Percentiles rank a stretch among this genome's conserved stretches.
These are phyloP conservation scores for Leptoclinus maculatus DNA, from an alignment of 2,797 vertebrate genomes.

Conservation along the genomic window DNA sequence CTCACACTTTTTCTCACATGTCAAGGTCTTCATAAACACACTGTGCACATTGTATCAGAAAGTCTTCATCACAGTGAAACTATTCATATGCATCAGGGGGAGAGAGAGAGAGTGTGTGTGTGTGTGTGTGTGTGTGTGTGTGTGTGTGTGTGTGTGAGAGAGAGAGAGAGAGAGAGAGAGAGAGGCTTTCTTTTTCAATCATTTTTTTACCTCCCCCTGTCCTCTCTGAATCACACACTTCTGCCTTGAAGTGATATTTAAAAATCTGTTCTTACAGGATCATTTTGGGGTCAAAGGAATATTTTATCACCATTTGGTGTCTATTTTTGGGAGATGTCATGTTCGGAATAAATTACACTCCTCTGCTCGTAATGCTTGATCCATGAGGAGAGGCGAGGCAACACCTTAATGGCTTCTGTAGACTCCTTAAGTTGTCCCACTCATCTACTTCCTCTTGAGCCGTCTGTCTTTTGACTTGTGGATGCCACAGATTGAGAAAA, in stretches of 20 bases:
- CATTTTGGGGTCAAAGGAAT: constrained; percentile 24
- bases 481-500: background rate
- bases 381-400: constrained; percentile 1
- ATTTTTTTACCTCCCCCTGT: constrained; percentile 8
- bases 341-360: constrained; percentile 7
- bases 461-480: background rate
- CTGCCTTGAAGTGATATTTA: constrained; percentile 47
- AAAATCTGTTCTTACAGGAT: constrained; percentile 40
- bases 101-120: background rate
- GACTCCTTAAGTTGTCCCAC: background rate
- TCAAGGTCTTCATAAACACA: constrained; percentile 38
- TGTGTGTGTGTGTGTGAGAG: background rate
- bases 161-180: background rate
- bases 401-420: background rate
- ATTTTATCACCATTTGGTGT: constrained; percentile 29
- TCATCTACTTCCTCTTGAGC: background rate
- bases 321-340: constrained; percentile 24
- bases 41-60: constrained; percentile 5
- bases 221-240: constrained; percentile 39
- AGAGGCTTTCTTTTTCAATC: background rate
- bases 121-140: background rate
- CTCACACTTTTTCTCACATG: background rate
- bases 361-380: constrained; percentile 9
- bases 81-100: constrained; percentile 19
- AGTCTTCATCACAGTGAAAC: constrained; percentile 32